Evolutionary conservation across 2,888 invertebrate genomes (phyloP).

Genomic region (Mimumesa dahlbomi): DNA sequence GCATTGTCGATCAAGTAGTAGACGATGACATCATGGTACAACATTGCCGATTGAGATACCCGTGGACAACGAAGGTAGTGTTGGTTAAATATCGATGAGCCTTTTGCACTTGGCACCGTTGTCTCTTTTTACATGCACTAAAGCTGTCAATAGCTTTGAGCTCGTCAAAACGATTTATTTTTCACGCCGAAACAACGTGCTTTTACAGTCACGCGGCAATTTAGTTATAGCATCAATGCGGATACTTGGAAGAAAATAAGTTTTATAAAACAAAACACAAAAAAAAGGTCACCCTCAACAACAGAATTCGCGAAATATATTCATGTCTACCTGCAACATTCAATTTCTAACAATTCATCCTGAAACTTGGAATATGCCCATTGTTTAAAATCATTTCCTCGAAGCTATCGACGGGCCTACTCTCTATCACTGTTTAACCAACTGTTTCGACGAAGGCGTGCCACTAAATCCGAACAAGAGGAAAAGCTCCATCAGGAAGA

Average conservation of each 20-base stretch:
- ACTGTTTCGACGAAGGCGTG: conserved; percentile 37
- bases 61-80: conserved; percentile 47
- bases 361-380: conserved; percentile 10
- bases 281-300: neutral
- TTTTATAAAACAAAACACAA: no score
- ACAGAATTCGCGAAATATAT: neutral
- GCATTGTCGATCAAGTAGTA: conserved; percentile 37
- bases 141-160: conserved; percentile 10
- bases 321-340: neutral
- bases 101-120: conserved; percentile 27
- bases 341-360: neutral
- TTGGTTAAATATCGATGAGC: conserved; percentile 45
- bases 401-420: conserved; percentile 15
- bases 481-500: conserved; percentile 48
- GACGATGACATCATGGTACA: conserved; percentile 59
- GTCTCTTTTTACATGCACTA: conserved; percentile 11
- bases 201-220: conserved; percentile 6
- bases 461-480: conserved; percentile 33
- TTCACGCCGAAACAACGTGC: conserved; percentile 11
- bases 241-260: conserved; percentile 12
- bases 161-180: conserved; percentile 16
- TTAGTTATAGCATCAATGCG: conserved; percentile 8
- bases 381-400: conserved; percentile 14
- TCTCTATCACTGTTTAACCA: conserved; percentile 21
- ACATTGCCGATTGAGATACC: conserved; percentile 58